Conservation (phyloP, 2,113 vertebrate species). For the Pao palembangensis region DNA sequence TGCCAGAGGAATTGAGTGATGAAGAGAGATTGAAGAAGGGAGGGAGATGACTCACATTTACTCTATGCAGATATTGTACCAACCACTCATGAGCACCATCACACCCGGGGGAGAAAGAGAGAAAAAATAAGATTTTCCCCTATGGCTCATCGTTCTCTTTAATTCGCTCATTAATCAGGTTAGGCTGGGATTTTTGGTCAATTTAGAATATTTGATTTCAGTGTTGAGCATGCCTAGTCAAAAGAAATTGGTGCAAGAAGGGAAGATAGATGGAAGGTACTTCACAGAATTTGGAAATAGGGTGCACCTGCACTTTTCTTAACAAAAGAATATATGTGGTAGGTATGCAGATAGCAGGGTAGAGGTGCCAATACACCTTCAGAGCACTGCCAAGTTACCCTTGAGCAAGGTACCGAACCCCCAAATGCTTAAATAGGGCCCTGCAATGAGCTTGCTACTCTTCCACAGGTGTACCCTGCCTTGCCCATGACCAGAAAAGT, state of each 20-base stretch:
- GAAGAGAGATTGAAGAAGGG: constrained; percentile 22
- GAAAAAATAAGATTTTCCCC: constrained; percentile 10
- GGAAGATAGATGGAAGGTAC: constrained; percentile 21
- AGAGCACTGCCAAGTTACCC: too few relatives aligned
- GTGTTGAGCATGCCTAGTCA: constrained; percentile 26
- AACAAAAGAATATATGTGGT: too few relatives aligned
- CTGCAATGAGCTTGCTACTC: too few relatives aligned
- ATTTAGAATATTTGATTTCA: constrained; percentile 49
- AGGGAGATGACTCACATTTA: constrained; percentile 30
- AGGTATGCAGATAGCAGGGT: too few relatives aligned
- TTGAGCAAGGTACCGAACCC: too few relatives aligned
- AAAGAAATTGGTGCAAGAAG: background rate
- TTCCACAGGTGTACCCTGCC: too few relatives aligned
- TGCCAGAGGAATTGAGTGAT: constrained; percentile 36
- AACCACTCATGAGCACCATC: constrained; percentile 49
- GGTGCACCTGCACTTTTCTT: constrained; percentile 5
- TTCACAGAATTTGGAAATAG: constrained; percentile 30
- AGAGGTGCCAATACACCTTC: too few relatives aligned
- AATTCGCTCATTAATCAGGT: constrained; percentile 56
- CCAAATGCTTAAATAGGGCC: too few relatives aligned
- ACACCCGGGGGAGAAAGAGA: constrained; percentile 30
- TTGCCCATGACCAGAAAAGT: too few relatives aligned
- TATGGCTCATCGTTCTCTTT: constrained; percentile 45
- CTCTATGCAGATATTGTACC: constrained; percentile 39
- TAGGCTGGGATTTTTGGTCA: constrained; percentile 21